phyloP scores from a whole-genome alignment of 1,140 invertebrate species.

The Brachystomella parvula region DNA sequence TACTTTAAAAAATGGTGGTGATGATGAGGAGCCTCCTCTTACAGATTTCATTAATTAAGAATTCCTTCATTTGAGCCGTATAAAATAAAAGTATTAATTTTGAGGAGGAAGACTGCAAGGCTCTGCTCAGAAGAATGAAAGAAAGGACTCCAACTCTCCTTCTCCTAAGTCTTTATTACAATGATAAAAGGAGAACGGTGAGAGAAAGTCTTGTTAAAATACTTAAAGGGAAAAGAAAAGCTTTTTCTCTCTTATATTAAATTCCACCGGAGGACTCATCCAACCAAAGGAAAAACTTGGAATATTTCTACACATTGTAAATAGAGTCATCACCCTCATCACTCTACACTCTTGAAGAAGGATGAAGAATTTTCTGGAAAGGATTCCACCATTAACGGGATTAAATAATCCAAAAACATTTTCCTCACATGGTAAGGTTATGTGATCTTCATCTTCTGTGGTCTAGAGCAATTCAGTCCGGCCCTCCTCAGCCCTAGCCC shows the following conservation, averaged over 20 bases:
- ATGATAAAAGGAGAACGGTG: not conserved
- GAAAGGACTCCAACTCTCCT: not conserved
- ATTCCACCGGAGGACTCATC: not conserved
- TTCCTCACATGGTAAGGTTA: no score
- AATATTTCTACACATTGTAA: no score
- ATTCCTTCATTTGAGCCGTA: not conserved
- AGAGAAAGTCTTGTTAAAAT: no score
- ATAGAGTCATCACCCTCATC: no score
- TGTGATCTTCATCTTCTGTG: no score
- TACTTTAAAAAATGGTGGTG: not conserved
- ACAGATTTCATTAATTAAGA: not conserved
- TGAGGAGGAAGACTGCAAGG: not conserved
- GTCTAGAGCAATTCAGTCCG: no score
- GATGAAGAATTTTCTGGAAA: no score
- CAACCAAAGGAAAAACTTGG: not conserved
- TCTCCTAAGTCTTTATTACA: slow-evolving; percentile 3
- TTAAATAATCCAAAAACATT: no score
- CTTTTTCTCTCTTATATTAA: not conserved
- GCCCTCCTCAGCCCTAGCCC: no score
- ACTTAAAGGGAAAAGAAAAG: not conserved
- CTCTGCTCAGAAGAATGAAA: no score
- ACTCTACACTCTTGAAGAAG: no score
- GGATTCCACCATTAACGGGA: no score
- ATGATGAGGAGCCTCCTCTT: not conserved
- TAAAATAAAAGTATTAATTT: not conserved